A percentile compares a stretch with the other conserved stretches of the same genome.
Evolutionary conservation across 2,113 vertebrate species (phyloP).

Genomic region (Helogale parvula): DNA sequence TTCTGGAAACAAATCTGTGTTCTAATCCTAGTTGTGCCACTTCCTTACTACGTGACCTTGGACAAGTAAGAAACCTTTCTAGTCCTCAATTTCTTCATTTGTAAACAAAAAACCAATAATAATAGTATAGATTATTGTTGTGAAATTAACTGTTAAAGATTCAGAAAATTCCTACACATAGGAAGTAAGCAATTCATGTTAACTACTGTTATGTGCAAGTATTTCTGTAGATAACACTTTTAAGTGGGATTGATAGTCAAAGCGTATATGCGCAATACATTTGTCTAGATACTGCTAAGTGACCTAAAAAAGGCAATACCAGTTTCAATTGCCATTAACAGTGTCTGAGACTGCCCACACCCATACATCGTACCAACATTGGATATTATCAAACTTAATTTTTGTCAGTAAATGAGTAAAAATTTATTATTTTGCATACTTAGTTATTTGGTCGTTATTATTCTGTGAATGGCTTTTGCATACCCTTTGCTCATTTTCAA

Average conservation of each 20-base stretch:
- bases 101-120: background rate
- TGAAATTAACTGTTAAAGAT: background rate
- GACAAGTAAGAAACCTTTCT: background rate
- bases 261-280: background rate
- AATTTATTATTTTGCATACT: background rate
- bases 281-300: background rate
- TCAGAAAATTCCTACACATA: background rate
- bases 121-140: background rate
- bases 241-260: background rate
- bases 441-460: background rate
- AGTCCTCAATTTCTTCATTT: background rate
- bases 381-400: background rate
- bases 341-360: background rate
- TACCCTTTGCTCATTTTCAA: background rate
- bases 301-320: background rate
- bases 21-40: background rate
- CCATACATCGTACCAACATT: background rate
- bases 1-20: background rate
- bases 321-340: background rate
- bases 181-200: background rate
- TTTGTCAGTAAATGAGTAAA: background rate
- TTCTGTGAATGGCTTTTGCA: background rate
- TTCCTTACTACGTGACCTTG: background rate
- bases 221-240: background rate
- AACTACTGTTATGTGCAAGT: background rate